Conservation (phyloP, 2,797 vertebrate genomes). For the Sebastes jordani region DNA sequence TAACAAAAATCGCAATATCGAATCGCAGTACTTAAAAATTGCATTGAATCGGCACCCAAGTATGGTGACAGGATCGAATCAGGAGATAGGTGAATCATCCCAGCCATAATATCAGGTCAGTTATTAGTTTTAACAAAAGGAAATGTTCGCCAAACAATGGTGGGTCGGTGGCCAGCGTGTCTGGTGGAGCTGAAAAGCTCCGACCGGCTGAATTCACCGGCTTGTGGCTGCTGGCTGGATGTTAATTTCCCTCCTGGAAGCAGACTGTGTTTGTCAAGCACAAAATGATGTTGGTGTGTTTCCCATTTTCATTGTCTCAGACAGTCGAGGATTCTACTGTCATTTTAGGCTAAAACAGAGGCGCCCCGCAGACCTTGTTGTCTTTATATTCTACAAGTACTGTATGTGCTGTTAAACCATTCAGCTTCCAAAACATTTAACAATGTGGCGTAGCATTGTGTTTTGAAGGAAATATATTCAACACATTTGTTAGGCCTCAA, state of each 20-base stretch:
- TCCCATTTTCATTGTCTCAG: constrained; percentile 39
- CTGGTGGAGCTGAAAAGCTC: constrained; percentile 15
- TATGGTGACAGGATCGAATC: no score
- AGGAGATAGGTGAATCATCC: no score
- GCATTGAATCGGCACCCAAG: no score
- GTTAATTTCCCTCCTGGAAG: constrained; percentile 43
- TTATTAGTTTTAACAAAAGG: neutral
- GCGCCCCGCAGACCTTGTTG: neutral
- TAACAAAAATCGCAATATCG: no score
- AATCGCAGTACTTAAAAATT: no score
- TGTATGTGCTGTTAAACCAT: neutral
- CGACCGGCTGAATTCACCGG: constrained; percentile 5
- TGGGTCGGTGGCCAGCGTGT: neutral
- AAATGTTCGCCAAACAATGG: constrained; percentile 13
- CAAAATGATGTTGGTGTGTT: constrained; percentile 26
- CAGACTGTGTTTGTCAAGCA: constrained; percentile 23
- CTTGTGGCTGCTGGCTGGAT: neutral
- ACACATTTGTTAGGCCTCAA: no score
- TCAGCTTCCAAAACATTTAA: neutral
- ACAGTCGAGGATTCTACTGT: neutral
- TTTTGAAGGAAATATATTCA: no score
- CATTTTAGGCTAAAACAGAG: neutral
- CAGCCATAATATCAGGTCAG: no score
- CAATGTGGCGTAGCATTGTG: no score
- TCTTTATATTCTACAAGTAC: neutral